Base-by-base conservation (phyloP, 2,797 vertebrate genomes). In the Eurystomus glaucurus region DNA sequence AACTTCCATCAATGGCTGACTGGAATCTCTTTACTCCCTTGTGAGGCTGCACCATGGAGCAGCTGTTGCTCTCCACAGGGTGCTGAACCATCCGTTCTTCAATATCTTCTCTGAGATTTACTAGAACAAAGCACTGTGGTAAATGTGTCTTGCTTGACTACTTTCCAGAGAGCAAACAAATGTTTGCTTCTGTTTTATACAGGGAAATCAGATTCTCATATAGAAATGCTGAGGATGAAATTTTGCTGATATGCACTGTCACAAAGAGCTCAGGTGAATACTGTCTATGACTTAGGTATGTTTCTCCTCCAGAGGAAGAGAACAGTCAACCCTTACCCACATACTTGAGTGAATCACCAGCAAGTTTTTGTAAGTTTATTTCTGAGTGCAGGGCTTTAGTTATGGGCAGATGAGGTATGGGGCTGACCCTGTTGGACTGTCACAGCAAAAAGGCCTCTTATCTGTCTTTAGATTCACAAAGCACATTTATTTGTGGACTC, bases 321-420 rank as follows among this genome's bases (percentile, higher is more conserved):
- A 57, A 71, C n/a, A 9, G 12, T 11, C 3, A 23, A 77, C 7
- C 9, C 83, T 80, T 68, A 62, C 22, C 6, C 6, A 60, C 70
- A 77, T 25, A 58, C 6, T 20, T 70, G 7, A 62, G 14, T 90
- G 25, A 88, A 76, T 35, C 8, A 84, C 5, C 11, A n/a, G 12
- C 31, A 8, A 45, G 12, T 50, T 69, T 79, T n/a, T 2, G 1
- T 31, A 46, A 45, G 6, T 45, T 52, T 58, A 39, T 52, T 69
- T 83, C 29, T 48, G 41, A 52, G 6, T 23, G 8, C 69, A 9
- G n/a, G 3, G 5, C 45, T 93, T 85, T 58, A 64, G 33, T 52
- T 65, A 35, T 0, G 0, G 46, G 9, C 17, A 70, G 39, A 55
- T 14, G 23, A 3, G 21, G 1, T 16, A 41, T 14, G 18, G 15